phyloP scores from a whole-genome alignment of 2,113 vertebrate species.

The Sciurus niger region DNA sequence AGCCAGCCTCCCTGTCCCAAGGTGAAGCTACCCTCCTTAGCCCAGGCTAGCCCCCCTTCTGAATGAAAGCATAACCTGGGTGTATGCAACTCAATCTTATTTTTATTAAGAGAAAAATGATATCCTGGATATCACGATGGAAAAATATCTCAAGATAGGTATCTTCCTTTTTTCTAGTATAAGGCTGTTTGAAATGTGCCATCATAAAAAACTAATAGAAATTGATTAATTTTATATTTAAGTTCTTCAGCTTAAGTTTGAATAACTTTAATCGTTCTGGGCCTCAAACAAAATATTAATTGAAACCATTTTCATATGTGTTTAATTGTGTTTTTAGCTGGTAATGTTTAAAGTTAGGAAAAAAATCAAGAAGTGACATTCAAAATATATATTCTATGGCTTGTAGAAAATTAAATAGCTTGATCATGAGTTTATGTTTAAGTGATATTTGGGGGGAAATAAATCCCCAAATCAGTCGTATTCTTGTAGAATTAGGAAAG shows the following conservation, averaged over 20 bases:
- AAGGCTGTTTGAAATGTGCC: background rate
- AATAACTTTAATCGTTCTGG: background rate
- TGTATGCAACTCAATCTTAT: background rate
- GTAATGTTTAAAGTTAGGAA: constrained; percentile 47
- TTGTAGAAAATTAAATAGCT: constrained; percentile 54
- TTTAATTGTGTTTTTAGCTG: background rate
- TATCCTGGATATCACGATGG: background rate
- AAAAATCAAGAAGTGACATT: constrained; percentile 31
- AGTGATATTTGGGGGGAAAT: background rate
- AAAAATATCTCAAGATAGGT: background rate
- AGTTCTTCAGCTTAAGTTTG: constrained; percentile 33
- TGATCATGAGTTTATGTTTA: background rate
- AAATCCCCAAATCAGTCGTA: background rate
- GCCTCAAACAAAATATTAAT: background rate
- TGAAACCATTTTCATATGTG: constrained; percentile 1
- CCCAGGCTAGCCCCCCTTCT: constrained; percentile 48
- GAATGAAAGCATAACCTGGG: background rate
- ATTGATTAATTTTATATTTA: constrained; percentile 36
- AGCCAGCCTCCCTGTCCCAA: constrained; percentile 74
- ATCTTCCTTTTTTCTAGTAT: background rate
- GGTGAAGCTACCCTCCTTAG: constrained; percentile 75
- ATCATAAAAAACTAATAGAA: background rate
- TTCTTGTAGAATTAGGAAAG: background rate
- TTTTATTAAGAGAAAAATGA: constrained; percentile 33
- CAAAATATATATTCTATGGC: constrained; percentile 1